These are phyloP conservation scores for Centropus unirufus DNA, from an alignment of 2,113 vertebrate genomes.

Conservation along the genomic window DNA sequence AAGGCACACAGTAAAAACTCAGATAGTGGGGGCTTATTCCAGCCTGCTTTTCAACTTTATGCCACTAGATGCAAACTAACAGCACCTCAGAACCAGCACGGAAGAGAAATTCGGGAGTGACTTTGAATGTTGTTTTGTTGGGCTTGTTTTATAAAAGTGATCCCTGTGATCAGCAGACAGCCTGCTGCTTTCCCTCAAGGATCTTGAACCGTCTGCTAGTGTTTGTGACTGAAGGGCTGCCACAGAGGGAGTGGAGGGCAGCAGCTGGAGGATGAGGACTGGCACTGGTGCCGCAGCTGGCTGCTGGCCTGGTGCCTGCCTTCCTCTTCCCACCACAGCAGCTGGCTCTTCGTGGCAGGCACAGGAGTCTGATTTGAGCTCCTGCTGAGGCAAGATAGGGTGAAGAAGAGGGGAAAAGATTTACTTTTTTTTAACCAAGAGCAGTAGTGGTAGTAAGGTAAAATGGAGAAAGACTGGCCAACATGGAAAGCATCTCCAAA, in stretches of 20 bases:
- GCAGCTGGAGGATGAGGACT: not conserved
- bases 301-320: not conserved
- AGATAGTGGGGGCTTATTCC: not conserved
- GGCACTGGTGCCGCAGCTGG: rapidly evolving
- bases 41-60: not conserved
- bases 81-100: not conserved
- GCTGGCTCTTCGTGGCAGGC: not conserved
- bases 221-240: rapidly evolving
- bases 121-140: not conserved
- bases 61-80: not conserved
- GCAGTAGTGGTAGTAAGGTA: not conserved
- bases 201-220: not conserved
- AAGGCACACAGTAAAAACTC: not conserved
- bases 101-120: not conserved
- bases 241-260: not conserved
- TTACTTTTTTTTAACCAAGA: not conserved
- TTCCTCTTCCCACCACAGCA: not conserved
- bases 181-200: not conserved
- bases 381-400: not conserved
- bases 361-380: not conserved
- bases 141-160: not conserved
- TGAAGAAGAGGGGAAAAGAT: not conserved
- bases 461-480: not conserved
- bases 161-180: not conserved
- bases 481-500: not conserved